Conservation (phyloP, 2,888 invertebrate species). For the Drosophila rubida region DNA sequence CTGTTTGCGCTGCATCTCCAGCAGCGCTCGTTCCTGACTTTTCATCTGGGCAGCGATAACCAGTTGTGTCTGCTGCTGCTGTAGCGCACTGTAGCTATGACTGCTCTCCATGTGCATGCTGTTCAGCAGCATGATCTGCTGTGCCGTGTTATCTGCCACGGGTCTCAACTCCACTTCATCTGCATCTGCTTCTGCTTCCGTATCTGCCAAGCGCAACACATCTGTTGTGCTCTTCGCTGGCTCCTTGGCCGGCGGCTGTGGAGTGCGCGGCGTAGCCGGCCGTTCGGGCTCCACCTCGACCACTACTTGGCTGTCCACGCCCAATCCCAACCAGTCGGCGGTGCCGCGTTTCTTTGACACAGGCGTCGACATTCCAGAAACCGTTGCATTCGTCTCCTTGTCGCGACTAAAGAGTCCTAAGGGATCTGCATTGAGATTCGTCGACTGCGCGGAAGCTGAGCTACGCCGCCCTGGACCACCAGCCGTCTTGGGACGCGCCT, state of each 20-base stretch:
- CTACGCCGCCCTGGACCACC: slow-evolving; percentile 80
- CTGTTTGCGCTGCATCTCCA: slow-evolving; percentile 84
- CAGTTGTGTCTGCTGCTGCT: slow-evolving; percentile 84
- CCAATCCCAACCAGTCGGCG: slow-evolving; percentile 84
- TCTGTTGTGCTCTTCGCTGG: slow-evolving; percentile 42
- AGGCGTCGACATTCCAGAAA: slow-evolving; percentile 74
- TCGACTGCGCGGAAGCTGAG: slow-evolving; percentile 70
- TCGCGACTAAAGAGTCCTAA: slow-evolving; percentile 72
- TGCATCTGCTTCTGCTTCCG: slow-evolving; percentile 39
- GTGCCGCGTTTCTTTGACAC: slow-evolving; percentile 74
- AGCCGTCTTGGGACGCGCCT: slow-evolving; percentile 81
- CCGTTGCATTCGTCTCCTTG: slow-evolving; percentile 61
- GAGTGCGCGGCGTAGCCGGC: slow-evolving; percentile 39
- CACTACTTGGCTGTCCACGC: slow-evolving; percentile 56
- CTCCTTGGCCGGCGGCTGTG: not conserved
- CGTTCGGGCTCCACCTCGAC: slow-evolving; percentile 22
- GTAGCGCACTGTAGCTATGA: slow-evolving; percentile 75
- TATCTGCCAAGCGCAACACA: slow-evolving; percentile 52
- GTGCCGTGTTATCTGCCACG: slow-evolving; percentile 41
- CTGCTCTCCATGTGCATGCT: slow-evolving; percentile 78
- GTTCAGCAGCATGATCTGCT: slow-evolving; percentile 77
- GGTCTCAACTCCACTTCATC: not conserved
- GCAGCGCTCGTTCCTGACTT: slow-evolving; percentile 80
- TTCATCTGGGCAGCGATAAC: slow-evolving; percentile 83
- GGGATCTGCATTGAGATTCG: slow-evolving; percentile 67